These are phyloP conservation scores for Campopleginae sp. DNA, from an alignment of 2,888 invertebrate genomes.

Conservation along the genomic window DNA sequence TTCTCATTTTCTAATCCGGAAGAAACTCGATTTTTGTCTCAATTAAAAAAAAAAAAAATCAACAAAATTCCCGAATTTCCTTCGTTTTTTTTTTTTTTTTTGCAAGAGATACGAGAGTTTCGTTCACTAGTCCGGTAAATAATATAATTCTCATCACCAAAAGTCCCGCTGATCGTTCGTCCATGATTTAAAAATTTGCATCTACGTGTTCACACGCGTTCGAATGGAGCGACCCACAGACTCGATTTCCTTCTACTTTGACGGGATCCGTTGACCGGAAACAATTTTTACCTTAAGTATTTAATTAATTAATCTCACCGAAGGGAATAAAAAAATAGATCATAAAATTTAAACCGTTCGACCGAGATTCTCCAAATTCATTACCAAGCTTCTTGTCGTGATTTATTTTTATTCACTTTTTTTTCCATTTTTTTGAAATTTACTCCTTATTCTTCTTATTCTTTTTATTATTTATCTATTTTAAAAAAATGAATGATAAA, in stretches of 20 bases:
- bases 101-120: neutral
- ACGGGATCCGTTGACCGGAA: neutral
- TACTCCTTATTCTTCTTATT: no score
- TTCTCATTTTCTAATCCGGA: neutral
- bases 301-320: neutral
- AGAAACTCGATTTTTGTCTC: neutral
- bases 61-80: no score
- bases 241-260: neutral
- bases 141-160: neutral
- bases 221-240: neutral
- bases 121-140: no score
- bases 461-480: no score
- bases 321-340: neutral
- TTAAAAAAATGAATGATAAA: no score
- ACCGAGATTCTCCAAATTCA: no score
- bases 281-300: neutral
- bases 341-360: no score
- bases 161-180: slow-evolving; percentile 3
- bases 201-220: neutral
- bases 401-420: no score
- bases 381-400: no score
- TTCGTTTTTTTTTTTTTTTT: neutral
- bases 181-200: neutral
- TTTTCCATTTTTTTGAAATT: no score
- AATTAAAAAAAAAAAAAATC: neutral